A percentile compares a stretch with the other conserved stretches of the same genome.
These are phyloP conservation scores for Sminthurides aquaticus DNA, from an alignment of 2,888 invertebrate species.

Conservation along the genomic window DNA sequence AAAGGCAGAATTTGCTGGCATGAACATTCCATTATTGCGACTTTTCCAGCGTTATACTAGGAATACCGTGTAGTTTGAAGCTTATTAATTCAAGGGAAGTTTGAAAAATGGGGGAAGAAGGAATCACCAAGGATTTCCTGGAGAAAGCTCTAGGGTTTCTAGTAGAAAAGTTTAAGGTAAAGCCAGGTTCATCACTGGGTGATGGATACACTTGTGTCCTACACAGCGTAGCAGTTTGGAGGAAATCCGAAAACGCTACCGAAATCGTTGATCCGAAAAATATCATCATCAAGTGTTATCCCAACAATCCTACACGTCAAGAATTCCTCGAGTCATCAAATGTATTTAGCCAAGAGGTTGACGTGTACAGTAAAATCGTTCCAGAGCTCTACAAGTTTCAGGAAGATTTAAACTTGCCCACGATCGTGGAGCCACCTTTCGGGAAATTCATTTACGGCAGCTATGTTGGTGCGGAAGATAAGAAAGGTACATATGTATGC, in stretches of 20 bases:
- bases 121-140: constrained; percentile 6
- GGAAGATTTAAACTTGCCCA: background rate
- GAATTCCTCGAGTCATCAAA: background rate
- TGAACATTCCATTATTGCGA: no score
- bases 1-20: no score
- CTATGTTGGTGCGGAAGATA: background rate
- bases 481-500: no score
- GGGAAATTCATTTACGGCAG: background rate
- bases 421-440: background rate
- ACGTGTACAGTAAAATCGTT: background rate
- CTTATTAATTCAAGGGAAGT: no score
- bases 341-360: background rate
- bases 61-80: no score
- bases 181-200: constrained; percentile 3
- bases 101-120: no score
- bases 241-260: background rate
- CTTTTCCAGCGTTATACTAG: no score
- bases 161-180: constrained; percentile 3
- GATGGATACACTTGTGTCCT: constrained; percentile 11
- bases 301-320: background rate
- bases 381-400: background rate
- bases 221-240: constrained; percentile 10
- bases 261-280: background rate
- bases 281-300: background rate
- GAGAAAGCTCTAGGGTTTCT: constrained; percentile 1